Conservation (phyloP, 2,888 invertebrate species). For the Cetonia aurata region DNA sequence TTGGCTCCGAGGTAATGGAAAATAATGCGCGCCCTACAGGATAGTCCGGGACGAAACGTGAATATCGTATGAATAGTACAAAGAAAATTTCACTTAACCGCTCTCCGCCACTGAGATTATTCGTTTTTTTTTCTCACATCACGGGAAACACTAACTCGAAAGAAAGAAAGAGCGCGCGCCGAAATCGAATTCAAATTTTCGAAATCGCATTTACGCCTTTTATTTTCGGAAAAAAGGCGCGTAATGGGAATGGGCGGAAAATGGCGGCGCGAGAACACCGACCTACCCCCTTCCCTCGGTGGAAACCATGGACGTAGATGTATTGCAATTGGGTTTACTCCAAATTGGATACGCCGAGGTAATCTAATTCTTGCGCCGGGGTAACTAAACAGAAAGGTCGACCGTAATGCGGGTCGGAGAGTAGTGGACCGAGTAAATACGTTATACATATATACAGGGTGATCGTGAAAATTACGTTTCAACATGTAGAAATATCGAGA, state of each 20-base stretch:
- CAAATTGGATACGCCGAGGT: constrained; percentile 30
- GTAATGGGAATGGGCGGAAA: not conserved
- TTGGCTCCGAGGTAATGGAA: too few relatives aligned
- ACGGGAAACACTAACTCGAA: too few relatives aligned
- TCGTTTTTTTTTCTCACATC: too few relatives aligned
- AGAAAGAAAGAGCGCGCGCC: too few relatives aligned
- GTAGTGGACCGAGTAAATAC: not conserved
- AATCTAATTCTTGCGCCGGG: constrained; percentile 32
- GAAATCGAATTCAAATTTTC: constrained; percentile 28
- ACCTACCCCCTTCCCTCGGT: not conserved
- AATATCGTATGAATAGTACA: too few relatives aligned
- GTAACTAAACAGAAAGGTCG: constrained; percentile 30
- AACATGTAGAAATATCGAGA: too few relatives aligned
- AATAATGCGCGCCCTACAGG: too few relatives aligned
- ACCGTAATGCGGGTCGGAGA: constrained; percentile 15
- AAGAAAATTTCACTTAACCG: too few relatives aligned
- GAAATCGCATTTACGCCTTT: constrained; percentile 27
- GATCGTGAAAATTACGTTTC: too few relatives aligned
- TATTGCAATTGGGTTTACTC: constrained; percentile 35
- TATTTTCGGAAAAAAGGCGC: not conserved
- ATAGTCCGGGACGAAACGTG: too few relatives aligned
- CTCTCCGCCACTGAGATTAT: too few relatives aligned
- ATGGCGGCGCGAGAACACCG: not conserved
- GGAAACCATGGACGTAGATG: constrained; percentile 6
- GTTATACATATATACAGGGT: not conserved